Conservation (phyloP, 1,140 invertebrate genomes). For the Pemphigus obesinymphae region DNA sequence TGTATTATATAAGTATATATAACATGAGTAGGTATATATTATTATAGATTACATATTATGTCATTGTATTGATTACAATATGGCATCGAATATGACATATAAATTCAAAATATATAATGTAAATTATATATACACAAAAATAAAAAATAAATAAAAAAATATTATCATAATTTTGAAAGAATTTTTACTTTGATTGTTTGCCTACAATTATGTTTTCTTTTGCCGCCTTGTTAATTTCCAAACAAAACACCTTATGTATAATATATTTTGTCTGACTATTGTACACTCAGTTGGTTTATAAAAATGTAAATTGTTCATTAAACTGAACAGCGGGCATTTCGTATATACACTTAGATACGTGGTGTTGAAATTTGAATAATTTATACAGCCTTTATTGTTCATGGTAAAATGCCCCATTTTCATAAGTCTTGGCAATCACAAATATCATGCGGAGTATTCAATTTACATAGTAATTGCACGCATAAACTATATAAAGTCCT, state of each 20-base stretch:
- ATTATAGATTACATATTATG: too few species aligned
- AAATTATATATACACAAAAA: too few species aligned
- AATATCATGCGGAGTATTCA: slow-evolving; percentile 33
- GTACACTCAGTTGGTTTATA: neutral
- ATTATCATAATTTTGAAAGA: neutral
- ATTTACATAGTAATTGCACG: slow-evolving; percentile 34
- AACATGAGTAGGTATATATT: too few species aligned
- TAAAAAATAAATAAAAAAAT: neutral
- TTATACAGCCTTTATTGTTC: slow-evolving; percentile 31
- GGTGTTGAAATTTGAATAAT: slow-evolving; percentile 33
- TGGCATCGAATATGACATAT: too few species aligned
- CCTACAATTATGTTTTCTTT: neutral
- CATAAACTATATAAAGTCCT: slow-evolving; percentile 22
- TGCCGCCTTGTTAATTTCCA: neutral
- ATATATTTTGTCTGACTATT: neutral
- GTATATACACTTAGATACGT: slow-evolving; percentile 15
- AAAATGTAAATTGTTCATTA: slow-evolving; percentile 42
- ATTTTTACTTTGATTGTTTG: slow-evolving; percentile 12
- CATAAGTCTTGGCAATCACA: slow-evolving; percentile 32
- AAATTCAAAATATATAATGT: too few species aligned
- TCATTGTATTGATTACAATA: too few species aligned
- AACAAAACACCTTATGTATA: neutral
- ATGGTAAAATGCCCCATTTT: slow-evolving; percentile 26
- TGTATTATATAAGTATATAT: too few species aligned
- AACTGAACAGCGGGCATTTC: slow-evolving; percentile 32